Base-by-base conservation (phyloP, 2,888 invertebrate species). In the Oxyscelio sp. region DNA sequence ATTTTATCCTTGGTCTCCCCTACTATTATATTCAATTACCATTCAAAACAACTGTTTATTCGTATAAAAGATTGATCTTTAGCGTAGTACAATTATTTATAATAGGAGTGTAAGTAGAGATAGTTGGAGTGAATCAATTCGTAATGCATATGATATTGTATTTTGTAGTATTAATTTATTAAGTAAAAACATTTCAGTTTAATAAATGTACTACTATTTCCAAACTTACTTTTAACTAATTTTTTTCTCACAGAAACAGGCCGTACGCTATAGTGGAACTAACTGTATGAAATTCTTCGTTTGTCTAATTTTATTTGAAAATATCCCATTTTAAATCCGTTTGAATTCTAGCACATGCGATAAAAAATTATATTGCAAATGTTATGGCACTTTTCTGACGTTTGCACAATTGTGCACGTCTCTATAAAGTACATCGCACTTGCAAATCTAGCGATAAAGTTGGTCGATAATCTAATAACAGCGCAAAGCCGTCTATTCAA, bases 21-120 rank as follows among this genome's bases (percentile, higher is more conserved):
- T 74, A 24, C 31, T 74, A 63, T 74, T 61, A 74, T 15, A 31
- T n/a, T 63, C 63, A 65, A 65, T 74, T 74, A 63, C 34, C 43
- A 31, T 50, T 74, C 8, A 48, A 58, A 59, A 56, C 45, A 59
- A 71, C 59, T 58, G 48, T 63, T 71, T 71, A 71, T 71, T 71
- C 43, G 13, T 71, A 58, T 71, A 71, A 71, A 71, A 48, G 71
- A 71, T 21, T 59, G 17, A 50, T 59, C 17, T 50, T 38, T 13
- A 4, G 6, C 2, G n/a, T 38, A 38, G 17, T 19, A 52, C n/a
- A 54, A 54, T 54, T 54, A 54, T 27, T 50, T 54, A 17, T 21
- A 50, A 27, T 6, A 27, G 27, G 27, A 27, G 6, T 27, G 3
- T 27, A 27, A 27, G 3, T 27, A 27, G 6, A 27, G 27, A 27